A percentile compares a stretch with the other conserved stretches of the same genome.
phyloP scores from a whole-genome alignment of 2,888 invertebrate species.

The Unio pictorum region DNA sequence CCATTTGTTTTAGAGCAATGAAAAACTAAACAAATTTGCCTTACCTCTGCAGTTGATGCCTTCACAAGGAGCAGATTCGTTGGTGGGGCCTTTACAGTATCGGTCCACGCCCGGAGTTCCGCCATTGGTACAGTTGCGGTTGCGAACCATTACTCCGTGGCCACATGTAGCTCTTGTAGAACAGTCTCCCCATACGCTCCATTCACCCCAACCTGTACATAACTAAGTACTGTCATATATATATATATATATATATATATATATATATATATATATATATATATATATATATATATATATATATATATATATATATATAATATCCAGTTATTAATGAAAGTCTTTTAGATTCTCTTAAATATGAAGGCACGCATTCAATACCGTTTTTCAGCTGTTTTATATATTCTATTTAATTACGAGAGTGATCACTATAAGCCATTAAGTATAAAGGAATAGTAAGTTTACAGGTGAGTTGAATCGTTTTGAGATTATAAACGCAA shows the following conservation, averaged over 20 bases:
- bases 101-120: conserved; percentile 56
- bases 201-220: conserved; percentile 59
- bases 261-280: conserved; percentile 8
- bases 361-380: too few species aligned
- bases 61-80: conserved; percentile 48
- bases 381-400: too few species aligned
- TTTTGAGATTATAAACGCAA: too few species aligned
- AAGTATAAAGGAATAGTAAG: too few species aligned
- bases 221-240: conserved; percentile 1
- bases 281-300: conserved; percentile 8
- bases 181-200: conserved; percentile 64
- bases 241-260: conserved; percentile 6
- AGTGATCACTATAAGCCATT: too few species aligned
- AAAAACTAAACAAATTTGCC: conserved; percentile 2
- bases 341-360: too few species aligned
- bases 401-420: too few species aligned
- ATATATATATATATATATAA: conserved; percentile 5
- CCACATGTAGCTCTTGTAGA: conserved; percentile 61
- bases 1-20: background rate
- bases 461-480: too few species aligned
- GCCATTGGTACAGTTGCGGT: conserved; percentile 58
- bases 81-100: conserved; percentile 54
- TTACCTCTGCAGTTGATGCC: conserved; percentile 52
- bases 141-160: conserved; percentile 47
- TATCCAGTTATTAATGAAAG: background rate